Evolutionary conservation across 2,888 invertebrate species (phyloP), one percentile per base, ranked within the genome.

Genomic region (Torymus auratus): DNA sequence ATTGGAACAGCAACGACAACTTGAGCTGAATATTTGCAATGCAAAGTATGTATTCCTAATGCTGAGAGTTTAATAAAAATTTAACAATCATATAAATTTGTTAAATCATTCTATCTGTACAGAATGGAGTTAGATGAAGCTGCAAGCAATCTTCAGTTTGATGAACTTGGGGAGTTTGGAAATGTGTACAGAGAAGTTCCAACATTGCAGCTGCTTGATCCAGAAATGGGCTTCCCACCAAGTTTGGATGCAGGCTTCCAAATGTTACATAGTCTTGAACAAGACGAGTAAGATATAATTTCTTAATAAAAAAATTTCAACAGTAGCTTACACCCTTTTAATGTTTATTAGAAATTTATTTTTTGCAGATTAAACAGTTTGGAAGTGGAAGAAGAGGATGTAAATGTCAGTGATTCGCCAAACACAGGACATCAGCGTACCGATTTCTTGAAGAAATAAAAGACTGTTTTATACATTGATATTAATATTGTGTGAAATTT

Each of bases 191-290:
- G 87, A 76, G 89, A 90, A 82, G 91, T 90, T 14, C 90, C 89
- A 80, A 91, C 91, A 2, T 85, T 91, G 17, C 91, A 91, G 80
- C 81, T 91, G 62, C 86, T 90, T 17, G 91, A 91, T 86, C 90
- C 91, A 17, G 90, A 90, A 70, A 88, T 90, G 85, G 90, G 91
- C 12, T 91, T 91, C 82, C 89, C 91, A 2, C 93, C 93, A 0
- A 93, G 94, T 12, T 89, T 94, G 53, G 94, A 94, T 85, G 93
- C 94, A 53, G 94, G 94, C 0, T 94, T 94, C 86, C 94, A 94
- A 89, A 94, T 94, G 94, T 90, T 93, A 79, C 94, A 94, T 73
- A 94, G 93, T 82, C 89, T 94, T 73, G 94, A 94, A 86, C 94
- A 94, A 85, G 94, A 94, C 83, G 90, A 91, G 89, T 91, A 88